Evolutionary conservation across 2,797 vertebrate species (phyloP).

Genomic region (Centropyge bicolor): DNA sequence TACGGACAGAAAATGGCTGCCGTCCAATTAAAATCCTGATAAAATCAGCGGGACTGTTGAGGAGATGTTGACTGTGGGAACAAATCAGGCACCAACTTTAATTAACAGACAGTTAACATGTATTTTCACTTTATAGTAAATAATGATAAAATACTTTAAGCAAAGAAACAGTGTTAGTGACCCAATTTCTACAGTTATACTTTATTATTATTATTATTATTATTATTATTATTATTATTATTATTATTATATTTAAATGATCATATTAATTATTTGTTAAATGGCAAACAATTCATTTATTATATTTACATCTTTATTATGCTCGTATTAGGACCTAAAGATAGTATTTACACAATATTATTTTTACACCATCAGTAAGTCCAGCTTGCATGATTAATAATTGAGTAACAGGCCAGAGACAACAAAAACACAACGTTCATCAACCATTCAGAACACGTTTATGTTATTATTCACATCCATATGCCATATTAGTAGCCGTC

Average conservation of each 20-base stretch:
- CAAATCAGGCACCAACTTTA: constrained; percentile 6
- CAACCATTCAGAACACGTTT: constrained; percentile 6
- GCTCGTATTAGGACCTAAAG: background rate
- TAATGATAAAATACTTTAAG: background rate
- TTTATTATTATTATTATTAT: background rate
- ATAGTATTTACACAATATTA: background rate
- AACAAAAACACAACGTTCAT: constrained; percentile 23
- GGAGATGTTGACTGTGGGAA: constrained; percentile 6
- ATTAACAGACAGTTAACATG: constrained; percentile 3
- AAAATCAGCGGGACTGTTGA: constrained; percentile 12
- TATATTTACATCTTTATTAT: background rate
- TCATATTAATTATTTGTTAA: background rate
- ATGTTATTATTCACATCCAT: constrained; percentile 41
- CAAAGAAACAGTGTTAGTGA: background rate
- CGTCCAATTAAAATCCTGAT: constrained; percentile 21
- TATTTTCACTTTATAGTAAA: background rate
- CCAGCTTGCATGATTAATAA: constrained; percentile 6
- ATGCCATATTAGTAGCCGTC: constrained; percentile 1
- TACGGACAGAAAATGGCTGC: background rate
- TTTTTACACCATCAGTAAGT: background rate
- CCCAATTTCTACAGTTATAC: background rate
- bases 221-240: background rate
- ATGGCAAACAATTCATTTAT: background rate
- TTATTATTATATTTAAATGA: background rate
- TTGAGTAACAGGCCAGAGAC: constrained; percentile 11